Evolutionary conservation across 2,113 vertebrate genomes (phyloP), one percentile per base, ranked within the genome.

Genomic region (Aramus guarauna): DNA sequence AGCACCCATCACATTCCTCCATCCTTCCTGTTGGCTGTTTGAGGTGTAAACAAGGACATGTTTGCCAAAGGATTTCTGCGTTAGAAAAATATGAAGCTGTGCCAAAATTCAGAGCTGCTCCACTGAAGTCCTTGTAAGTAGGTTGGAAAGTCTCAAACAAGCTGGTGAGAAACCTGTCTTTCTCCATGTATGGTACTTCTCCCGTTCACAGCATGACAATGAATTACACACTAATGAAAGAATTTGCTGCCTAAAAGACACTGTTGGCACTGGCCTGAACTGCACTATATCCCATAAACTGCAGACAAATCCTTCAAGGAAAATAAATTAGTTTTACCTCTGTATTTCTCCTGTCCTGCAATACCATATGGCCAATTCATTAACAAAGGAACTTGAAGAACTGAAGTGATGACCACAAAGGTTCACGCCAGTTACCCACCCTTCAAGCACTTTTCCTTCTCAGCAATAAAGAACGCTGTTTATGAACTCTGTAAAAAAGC

Each of bases 181-280:
- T 97, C 68, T 94, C 97, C 96, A 95, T 97, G 94, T 97, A 97
- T 93, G 97, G 97, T 88, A 58, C 90, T 96, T 60, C 69, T 96
- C 64, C 30, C 1, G 27, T 56, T 85, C 78, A 52, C 64, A 93
- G 94, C 79, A 55, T 45, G 79, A 95, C 82, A 96, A 71, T 69
- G 87, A 92, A 93, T 97, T 93, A 97, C 91, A 92, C 37, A 95
- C 79, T 22, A 97, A 85, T 78, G 77, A 81, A 97, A 93, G 71
- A 85, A 96, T 95, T 53, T 72, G 52, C 85, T 94, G 85, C 92
- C 94, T 94, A 50, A 63, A 75, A 95, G 85, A 91, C 87, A 66
- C 15, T 37, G 58, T 37, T 94, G 87, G 85, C 85, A 89, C 69
- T 55, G 67, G 58, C 30, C 53, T 68, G 68, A 60, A 63, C 56